Base-by-base conservation (phyloP, 2,797 vertebrate genomes). In the Mallotus villosus region DNA sequence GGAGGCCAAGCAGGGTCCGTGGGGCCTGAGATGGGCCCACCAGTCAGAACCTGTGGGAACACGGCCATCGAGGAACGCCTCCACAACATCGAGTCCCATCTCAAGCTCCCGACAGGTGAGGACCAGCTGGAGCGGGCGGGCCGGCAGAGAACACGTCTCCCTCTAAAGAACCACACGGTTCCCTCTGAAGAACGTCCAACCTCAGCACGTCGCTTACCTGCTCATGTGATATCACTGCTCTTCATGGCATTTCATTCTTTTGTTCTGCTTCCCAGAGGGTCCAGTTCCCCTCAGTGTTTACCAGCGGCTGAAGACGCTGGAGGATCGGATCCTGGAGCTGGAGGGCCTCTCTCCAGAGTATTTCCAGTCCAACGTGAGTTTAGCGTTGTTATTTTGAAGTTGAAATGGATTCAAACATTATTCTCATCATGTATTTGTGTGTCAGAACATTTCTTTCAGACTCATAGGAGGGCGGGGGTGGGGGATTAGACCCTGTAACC, bases 291-390 rank as follows among this genome's bases (percentile, higher is more conserved):
- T 93, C 87, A 96, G 93, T 76, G 94, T 99, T 85, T 99, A 98
- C 91, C 96, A 96, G 84, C 94, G 98, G 81, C 95, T 99, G 82
- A 98, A 99, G 92, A 97, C 93, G 84, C 93, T 99, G 87, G 97
- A 99, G 91, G 95, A 99, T 92, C 96, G 95, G 82, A 97, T 99
- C 77, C 93, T 99, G 87, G 96, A 99, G 90, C 87, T 99, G 79
- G 98, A 99, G 93, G 97, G 98, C 81, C 94, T 99, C 81, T 99
- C 97, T 68, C 98, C 98, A 0, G 98, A 99, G 86, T 99, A 99
- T 91, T 99, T 99, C 90, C 96, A 95, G 75, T 94, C 97, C 79
- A 79, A 93, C 71, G 98, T 99, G 88, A 96, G 97, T 93, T 84
- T 51, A 19, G 16, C 19, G 1, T 19, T 55, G 4, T 5, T 55